Evolutionary conservation across 1,140 invertebrate genomes (phyloP), one percentile per base, ranked within the genome.

Genomic region (Zaprionus lachaisei): DNA sequence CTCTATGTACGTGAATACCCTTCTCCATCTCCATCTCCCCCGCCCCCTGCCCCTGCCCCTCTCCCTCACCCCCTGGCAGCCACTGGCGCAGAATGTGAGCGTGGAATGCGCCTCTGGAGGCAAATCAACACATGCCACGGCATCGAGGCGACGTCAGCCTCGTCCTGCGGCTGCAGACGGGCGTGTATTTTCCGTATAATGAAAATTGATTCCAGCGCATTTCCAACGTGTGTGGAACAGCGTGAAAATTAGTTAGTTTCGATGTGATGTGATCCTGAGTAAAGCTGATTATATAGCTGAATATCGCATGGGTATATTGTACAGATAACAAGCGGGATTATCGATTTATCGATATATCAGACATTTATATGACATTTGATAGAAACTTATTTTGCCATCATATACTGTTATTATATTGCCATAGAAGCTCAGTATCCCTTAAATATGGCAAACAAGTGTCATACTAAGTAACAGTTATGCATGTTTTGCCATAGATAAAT

Each of bases 101-200:
- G 17, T 64, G 61, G 55, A 71, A 72, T 76, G 51, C 38, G 60
- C 72, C 72, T 74, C 66, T 56, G 56, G 58, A 76, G 60, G 60
- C 68, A 38, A 63, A 49, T 56, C 66, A 70, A 57, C 51, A 68
- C 57, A 69, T 73, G 65, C 47, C 47, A 22, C 41, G 37, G 14
- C 14, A n/a, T 47, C 41, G 38, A 41, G 5, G 38, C 38, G 15
- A 4, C 15, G 38, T 34, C 38, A 41, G 15, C 17, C n/a, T n/a
- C 9, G 49, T 34, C 17, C 62, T n/a, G 38, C 14, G 17, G 60
- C 62, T 34, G 34, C 20, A 41, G 9, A 15, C 20, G 44, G 9
- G 26, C 60, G 41, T 47, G 41, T 44, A 62, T 62, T 62, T 62
- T 62, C 41, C 37, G 34, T 60, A 60, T 60, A 22, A 60, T 60